Base-by-base conservation (phyloP, 2,797 vertebrate genomes). In the Clarias pachynema region DNA sequence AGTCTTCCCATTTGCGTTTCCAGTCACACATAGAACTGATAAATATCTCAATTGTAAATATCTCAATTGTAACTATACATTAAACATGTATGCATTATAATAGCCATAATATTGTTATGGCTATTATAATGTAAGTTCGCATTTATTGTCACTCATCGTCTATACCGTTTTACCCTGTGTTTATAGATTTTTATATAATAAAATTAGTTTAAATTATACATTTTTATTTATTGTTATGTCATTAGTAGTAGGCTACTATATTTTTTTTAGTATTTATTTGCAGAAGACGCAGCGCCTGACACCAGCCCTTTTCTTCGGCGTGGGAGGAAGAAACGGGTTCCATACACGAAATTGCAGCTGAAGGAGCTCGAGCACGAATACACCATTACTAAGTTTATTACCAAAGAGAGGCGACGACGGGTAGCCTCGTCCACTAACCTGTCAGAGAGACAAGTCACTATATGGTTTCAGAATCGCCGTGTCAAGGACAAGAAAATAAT, bases 311-410 rank as follows among this genome's bases (percentile, higher is more conserved):
- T 85, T 59, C 96, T 95, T 85, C 89, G 84, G 56, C 95, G 95
- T 2, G 95, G 95, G 85, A 95, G 95, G 85, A 97, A 96, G 93
- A 97, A 96, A 92, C 91, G 96, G 63, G 95, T 97, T 81, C 96
- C 96, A 9, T 97, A 96, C 69, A 96, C 96, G 84, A 97, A 97
- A 89, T 90, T 95, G 85, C 96, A 97, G 88, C 94, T 96, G 89
- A 96, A 95, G 94, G 97, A 99, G 95, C 98, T 99, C 95, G 97
- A 98, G 97, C 89, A 97, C 93, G 95, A 97, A 93, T 96, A 96
- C 92, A 96, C 94, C 93, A 90, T 96, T 93, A 96, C 96, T 95
- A 98, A 99, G 95, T 99, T 99, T 96, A 99, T 99, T 95, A 99
- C 97, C 96, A 99, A 98, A 95, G 97, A 99, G 95, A 99, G 97